phyloP scores from a whole-genome alignment of 2,888 invertebrate species.

The Agrilus biguttatus region DNA sequence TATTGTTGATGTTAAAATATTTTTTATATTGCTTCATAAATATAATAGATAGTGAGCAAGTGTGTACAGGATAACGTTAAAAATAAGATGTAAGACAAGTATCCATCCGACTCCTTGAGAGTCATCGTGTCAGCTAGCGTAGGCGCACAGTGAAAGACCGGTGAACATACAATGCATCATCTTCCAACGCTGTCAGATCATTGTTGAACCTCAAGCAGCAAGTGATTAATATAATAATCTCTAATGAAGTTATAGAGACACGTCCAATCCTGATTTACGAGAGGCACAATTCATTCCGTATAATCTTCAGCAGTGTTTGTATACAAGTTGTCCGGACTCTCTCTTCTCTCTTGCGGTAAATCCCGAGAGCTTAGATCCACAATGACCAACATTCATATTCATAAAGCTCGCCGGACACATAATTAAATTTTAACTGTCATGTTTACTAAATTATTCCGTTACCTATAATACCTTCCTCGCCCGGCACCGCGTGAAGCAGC shows the following conservation, averaged over 20 bases:
- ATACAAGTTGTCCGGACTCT: conserved; percentile 14
- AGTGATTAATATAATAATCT: conserved; percentile 33
- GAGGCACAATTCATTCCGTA: conserved; percentile 26
- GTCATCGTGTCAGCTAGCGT: too few relatives aligned
- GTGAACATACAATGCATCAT: conserved; percentile 8
- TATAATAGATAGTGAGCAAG: too few relatives aligned
- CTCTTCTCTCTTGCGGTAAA: conserved; percentile 16
- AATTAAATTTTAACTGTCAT: conserved; percentile 33
- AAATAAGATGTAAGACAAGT: too few relatives aligned
- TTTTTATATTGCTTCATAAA: too few relatives aligned
- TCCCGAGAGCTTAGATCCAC: conserved; percentile 18
- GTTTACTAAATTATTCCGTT: conserved; percentile 26
- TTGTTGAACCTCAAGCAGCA: conserved; percentile 25
- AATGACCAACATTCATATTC: conserved; percentile 27
- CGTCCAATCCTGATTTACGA: conserved; percentile 31
- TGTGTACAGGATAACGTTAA: too few relatives aligned
- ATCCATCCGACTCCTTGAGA: too few relatives aligned
- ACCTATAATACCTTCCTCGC: too few relatives aligned
- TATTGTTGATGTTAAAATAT: too few relatives aligned
- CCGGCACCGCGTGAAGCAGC: too few relatives aligned
- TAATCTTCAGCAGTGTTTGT: conserved; percentile 22
- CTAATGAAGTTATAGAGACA: conserved; percentile 33
- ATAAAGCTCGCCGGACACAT: conserved; percentile 22
- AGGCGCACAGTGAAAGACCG: background rate
- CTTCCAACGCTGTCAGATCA: conserved; percentile 16